These are phyloP conservation scores for Megaceryle alcyon DNA, from an alignment of 2,797 vertebrate genomes.

Conservation along the genomic window DNA sequence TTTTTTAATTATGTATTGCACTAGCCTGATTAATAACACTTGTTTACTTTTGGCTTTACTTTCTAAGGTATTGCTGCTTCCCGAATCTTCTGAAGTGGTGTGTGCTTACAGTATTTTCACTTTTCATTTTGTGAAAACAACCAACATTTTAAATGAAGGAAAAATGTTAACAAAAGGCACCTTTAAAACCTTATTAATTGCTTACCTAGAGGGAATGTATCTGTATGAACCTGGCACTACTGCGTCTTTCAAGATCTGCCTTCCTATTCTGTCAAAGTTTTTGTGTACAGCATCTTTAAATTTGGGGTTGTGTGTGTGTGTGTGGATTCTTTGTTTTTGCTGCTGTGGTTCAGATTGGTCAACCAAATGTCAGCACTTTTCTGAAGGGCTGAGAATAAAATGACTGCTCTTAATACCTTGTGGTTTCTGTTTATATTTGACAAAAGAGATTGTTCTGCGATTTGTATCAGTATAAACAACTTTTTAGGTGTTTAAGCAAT, in stretches of 20 bases:
- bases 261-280: neutral
- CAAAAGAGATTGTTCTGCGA: neutral
- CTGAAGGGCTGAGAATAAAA: neutral
- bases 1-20: neutral
- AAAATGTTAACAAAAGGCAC: neutral
- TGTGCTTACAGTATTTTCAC: neutral
- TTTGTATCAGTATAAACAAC: neutral
- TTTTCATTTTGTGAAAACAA: constrained; percentile 18
- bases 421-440: neutral
- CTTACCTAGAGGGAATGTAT: neutral
- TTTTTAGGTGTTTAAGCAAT: neutral
- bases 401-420: neutral
- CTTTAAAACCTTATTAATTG: neutral
- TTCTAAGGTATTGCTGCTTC: neutral
- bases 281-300: neutral
- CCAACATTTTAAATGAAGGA: neutral
- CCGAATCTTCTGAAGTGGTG: neutral
- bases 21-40: neutral
- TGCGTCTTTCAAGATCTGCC: neutral
- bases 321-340: neutral
- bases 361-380: neutral
- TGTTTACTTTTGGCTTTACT: neutral
- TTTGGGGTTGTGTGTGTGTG: neutral
- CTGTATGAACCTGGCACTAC: neutral
- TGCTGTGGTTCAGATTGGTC: neutral